Conservation (phyloP, 2,888 invertebrate genomes). For the Melanchra persicariae region DNA sequence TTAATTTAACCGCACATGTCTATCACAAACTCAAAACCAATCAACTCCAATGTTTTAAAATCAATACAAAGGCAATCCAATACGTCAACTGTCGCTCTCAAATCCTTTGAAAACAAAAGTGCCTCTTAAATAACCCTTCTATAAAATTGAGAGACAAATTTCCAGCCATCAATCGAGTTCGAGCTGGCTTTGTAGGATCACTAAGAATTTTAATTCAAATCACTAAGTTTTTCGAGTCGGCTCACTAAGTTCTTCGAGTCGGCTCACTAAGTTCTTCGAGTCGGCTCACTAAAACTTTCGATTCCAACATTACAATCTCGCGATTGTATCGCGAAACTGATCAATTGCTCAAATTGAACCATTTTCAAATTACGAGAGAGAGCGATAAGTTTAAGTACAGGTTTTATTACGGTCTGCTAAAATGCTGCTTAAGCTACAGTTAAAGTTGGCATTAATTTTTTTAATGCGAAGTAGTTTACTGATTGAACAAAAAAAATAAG, state of each 20-base stretch:
- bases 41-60: constrained; percentile 23
- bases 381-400: constrained; percentile 70
- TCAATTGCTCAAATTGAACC: constrained; percentile 74
- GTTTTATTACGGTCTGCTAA: constrained; percentile 71
- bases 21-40: not conserved
- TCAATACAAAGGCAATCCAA: constrained; percentile 29
- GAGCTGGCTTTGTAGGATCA: constrained; percentile 22
- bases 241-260: constrained; percentile 37
- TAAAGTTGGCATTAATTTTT: not conserved
- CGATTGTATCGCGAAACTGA: constrained; percentile 65
- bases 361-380: constrained; percentile 70
- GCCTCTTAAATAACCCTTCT: constrained; percentile 33
- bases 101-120: constrained; percentile 40
- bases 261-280: constrained; percentile 15
- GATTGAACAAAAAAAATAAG: too few relatives aligned
- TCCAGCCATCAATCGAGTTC: constrained; percentile 32
- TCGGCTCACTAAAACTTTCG: constrained; percentile 25
- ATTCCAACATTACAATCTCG: constrained; percentile 37
- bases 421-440: constrained; percentile 42
- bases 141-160: constrained; percentile 48
- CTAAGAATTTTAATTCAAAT: constrained; percentile 22
- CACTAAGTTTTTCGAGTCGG: too few relatives aligned
- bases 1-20: not conserved
- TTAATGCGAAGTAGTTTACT: too few relatives aligned
- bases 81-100: constrained; percentile 23